Evolutionary conservation across 30 jellyfish, hydroid and myxozoan genomes (phyloP), one percentile per base, ranked within the genome.

Genomic region (Pseudorhiza aurosa): DNA sequence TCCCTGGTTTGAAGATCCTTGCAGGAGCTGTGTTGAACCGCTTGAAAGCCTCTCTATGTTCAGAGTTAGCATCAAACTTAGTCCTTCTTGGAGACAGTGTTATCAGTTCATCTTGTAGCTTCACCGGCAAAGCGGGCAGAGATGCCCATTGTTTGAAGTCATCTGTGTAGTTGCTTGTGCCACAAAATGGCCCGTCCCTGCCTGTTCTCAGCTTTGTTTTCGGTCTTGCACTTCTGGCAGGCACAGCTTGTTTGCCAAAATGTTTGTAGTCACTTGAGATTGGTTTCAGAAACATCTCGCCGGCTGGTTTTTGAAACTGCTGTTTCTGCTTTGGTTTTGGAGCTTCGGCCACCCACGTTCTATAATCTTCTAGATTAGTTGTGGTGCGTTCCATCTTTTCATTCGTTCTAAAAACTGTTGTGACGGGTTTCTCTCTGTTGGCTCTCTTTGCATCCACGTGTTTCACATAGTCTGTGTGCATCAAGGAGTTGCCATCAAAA

Each of bases 201-300:
- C 87, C 87, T 17, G 89, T 72, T 36, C 96, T 26, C 45, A 85
- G 60, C 53, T 73, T 72, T 9, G 89, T 85, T 55, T 64, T 85
- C 44, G 96, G 96, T 25, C 96, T 60, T 10, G 96, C 96, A 85
- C 82, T 85, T 28, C 37, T 49, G 40, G 96, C 88, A 17, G 89
- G 89, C 63, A 36, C 63, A 27, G 96, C 85, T 19, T 49, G 82
- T 29, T 32, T 64, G 8, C 87, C 96, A 50, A 85, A 85, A 31
- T 64, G 40, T 45, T 65, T 49, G 28, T 85, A 85, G 39, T 85
- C 96, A 33, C 37, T 72, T 27, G 96, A 85, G 22, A 87, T 85
- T 28, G 96, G 57, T 56, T 85, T 59, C 9, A 73, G 62, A 7
- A 29, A 59, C 80, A 85, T 72, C 49, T 75, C 81, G 11, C 86